These are phyloP conservation scores for Ditula angustiorana DNA, from an alignment of 2,888 invertebrate genomes.

Conservation along the genomic window DNA sequence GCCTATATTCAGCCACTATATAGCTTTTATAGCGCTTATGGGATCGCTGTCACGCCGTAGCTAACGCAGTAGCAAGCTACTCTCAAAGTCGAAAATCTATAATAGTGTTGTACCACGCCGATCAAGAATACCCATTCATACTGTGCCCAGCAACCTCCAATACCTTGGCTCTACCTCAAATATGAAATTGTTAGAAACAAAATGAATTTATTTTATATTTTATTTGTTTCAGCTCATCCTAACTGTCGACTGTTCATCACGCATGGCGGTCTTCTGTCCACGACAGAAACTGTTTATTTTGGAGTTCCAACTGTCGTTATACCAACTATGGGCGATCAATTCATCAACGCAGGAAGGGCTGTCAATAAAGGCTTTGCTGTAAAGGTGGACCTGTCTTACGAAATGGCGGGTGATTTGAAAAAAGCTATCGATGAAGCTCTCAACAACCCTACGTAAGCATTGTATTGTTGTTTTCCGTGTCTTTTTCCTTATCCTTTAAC, in stretches of 20 bases:
- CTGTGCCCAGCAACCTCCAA: too few species aligned
- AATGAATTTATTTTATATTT: too few species aligned
- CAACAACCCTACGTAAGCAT: slow-evolving; percentile 26
- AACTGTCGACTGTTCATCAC: slow-evolving; percentile 40
- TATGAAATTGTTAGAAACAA: too few species aligned
- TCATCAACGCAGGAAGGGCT: slow-evolving; percentile 36
- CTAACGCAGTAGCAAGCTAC: too few species aligned
- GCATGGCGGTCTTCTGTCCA: slow-evolving; percentile 42
- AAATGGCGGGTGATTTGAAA: slow-evolving; percentile 29
- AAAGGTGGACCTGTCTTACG: slow-evolving; percentile 32
- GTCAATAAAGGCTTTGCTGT: slow-evolving; percentile 39
- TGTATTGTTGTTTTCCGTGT: too few species aligned
- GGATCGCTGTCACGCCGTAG: too few species aligned
- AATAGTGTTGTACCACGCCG: too few species aligned
- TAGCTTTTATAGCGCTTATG: too few species aligned
- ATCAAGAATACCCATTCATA: too few species aligned
- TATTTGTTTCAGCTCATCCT: slow-evolving; percentile 37
- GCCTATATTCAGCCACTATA: too few species aligned
- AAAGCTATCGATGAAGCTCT: slow-evolving; percentile 35
- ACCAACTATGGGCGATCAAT: slow-evolving; percentile 39
- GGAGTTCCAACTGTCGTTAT: slow-evolving; percentile 41
- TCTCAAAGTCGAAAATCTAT: too few species aligned
- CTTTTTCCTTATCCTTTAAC: slow-evolving; percentile 36
- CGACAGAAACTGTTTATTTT: slow-evolving; percentile 40
- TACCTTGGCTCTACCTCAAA: too few species aligned